These are phyloP conservation scores for Dione vanillae DNA, from an alignment of 2,888 invertebrate species.

Conservation along the genomic window DNA sequence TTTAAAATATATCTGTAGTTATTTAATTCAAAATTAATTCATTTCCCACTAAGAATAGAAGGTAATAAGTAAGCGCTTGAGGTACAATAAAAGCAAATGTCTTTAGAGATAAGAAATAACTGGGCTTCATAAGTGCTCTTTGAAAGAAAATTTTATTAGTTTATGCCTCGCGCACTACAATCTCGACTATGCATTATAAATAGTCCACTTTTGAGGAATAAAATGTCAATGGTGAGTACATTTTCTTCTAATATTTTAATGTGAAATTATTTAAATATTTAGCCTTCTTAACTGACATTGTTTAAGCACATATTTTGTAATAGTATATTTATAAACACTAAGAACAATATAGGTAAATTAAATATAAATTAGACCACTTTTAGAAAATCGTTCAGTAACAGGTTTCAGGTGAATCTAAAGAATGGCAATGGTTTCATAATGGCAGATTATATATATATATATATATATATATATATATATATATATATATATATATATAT, in stretches of 20 bases:
- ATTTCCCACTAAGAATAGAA: too few relatives aligned
- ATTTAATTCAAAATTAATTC: not conserved
- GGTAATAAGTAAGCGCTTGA: too few relatives aligned
- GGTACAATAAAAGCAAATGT: not conserved
- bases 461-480: too few relatives aligned
- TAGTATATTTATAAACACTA: too few relatives aligned
- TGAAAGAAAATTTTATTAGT: constrained; percentile 1
- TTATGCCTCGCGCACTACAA: not conserved
- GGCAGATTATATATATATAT: too few relatives aligned
- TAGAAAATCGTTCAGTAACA: constrained; percentile 9
- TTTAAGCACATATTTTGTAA: too few relatives aligned
- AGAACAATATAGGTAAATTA: not conserved
- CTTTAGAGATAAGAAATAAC: constrained; percentile 4
- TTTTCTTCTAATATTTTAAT: not conserved
- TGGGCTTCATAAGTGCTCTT: not conserved
- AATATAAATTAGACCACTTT: not conserved
- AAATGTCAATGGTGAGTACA: too few relatives aligned
- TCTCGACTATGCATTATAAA: not conserved
- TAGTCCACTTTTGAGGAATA: not conserved
- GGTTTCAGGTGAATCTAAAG: constrained; percentile 10
- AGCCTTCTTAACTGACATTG: too few relatives aligned
- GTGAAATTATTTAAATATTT: not conserved
- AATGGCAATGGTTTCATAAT: too few relatives aligned
- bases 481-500: too few relatives aligned
- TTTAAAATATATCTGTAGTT: too few relatives aligned